phyloP scores from a whole-genome alignment of 2,113 vertebrate species.

The Zapornia atra region DNA sequence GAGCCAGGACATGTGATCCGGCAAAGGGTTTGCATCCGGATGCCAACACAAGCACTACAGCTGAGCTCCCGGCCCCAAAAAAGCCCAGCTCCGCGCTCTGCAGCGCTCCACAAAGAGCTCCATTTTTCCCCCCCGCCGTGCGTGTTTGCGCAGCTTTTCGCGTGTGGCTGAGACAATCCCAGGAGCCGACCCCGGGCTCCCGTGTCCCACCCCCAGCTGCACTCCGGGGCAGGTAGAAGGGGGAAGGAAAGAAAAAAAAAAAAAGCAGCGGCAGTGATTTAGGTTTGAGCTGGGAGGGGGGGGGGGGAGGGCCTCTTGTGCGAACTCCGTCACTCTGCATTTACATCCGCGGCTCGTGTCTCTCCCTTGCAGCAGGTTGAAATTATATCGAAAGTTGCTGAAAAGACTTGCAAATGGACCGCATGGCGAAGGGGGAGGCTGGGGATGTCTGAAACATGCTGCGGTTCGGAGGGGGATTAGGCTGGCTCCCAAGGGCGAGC shows the following conservation, averaged over 20 bases:
- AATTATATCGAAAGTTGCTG: slow-evolving; percentile 32
- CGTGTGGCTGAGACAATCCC: neutral
- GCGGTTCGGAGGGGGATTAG: slow-evolving; percentile 56
- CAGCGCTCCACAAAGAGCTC: slow-evolving; percentile 53
- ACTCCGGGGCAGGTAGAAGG: neutral
- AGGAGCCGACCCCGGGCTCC: neutral
- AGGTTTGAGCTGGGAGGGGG: neutral
- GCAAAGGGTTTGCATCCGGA: slow-evolving; percentile 74
- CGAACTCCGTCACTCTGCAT: neutral
- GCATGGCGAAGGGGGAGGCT: slow-evolving; percentile 24
- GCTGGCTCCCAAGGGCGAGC: slow-evolving; percentile 60
- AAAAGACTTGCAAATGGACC: slow-evolving; percentile 33
- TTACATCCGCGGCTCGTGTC: neutral
- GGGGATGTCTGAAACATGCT: slow-evolving; percentile 38
- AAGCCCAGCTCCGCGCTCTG: slow-evolving; percentile 32
- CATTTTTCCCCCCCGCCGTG: neutral
- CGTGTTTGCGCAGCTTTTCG: neutral
- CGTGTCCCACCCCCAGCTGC: neutral
- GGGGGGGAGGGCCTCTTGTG: neutral
- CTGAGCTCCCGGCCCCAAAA: slow-evolving; percentile 74
- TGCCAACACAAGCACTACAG: slow-evolving; percentile 80
- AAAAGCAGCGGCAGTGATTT: neutral
- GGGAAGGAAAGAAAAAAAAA: neutral
- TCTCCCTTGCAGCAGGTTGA: slow-evolving; percentile 2
- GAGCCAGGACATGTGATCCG: slow-evolving; percentile 80